Conservation (phyloP, 2,113 vertebrate genomes). For the Psophia crepitans region DNA sequence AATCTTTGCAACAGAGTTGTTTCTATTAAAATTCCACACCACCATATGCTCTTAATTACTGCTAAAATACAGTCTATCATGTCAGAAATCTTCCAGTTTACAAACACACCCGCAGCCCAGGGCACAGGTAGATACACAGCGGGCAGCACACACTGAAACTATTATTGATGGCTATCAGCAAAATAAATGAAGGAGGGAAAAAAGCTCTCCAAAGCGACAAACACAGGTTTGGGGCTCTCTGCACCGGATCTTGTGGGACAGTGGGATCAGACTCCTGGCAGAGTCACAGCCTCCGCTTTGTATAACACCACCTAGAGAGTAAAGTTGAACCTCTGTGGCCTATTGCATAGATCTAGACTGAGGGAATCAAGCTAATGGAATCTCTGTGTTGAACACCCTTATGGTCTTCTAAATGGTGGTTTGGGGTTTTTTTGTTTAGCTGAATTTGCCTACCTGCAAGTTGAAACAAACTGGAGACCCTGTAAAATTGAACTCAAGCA, state of each 20-base stretch:
- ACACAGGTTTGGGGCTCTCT: not conserved
- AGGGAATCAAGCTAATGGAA: not conserved
- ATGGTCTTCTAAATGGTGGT: not conserved
- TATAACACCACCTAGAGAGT: not conserved
- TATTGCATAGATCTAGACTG: not conserved
- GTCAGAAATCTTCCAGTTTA: constrained; percentile 2
- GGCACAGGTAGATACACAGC: not conserved
- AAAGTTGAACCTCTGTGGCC: not conserved
- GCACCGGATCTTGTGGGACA: not conserved
- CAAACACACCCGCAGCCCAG: not conserved
- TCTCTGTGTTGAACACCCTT: not conserved
- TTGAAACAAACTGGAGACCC: not conserved
- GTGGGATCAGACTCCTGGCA: not conserved
- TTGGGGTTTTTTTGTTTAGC: not conserved
- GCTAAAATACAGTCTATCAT: constrained; percentile 31
- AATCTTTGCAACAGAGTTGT: constrained; percentile 25
- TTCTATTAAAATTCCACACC: not conserved
- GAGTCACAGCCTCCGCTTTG: not conserved
- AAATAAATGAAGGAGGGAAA: not conserved
- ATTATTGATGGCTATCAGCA: not conserved
- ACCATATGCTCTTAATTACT: constrained; percentile 55
- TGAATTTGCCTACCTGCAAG: not conserved
- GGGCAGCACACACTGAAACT: not conserved
- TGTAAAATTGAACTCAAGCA: not conserved
- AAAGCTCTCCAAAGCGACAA: not conserved